Conservation (phyloP, 1,140 invertebrate species). For the Musca domestica region DNA sequence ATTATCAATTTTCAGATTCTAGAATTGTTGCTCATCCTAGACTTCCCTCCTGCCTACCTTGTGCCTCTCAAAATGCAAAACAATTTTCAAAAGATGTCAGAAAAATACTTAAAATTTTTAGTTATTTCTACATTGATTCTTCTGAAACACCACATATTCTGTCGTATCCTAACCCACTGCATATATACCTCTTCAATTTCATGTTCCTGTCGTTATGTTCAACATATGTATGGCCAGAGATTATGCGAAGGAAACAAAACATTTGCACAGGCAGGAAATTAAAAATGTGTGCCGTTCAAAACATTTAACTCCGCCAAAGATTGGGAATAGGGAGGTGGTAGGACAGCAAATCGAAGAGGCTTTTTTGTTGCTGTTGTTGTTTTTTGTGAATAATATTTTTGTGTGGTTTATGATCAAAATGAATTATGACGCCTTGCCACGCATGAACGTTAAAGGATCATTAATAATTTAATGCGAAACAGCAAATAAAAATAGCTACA, state of each 20-base stretch:
- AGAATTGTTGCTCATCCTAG: no score
- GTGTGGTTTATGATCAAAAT: constrained; percentile 19
- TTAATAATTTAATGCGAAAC: constrained; percentile 17
- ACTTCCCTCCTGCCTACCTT: no score
- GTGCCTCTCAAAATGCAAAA: no score
- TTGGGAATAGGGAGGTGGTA: neutral
- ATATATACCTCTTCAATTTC: no score
- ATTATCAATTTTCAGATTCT: no score
- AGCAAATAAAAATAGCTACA: neutral
- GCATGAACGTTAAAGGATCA: constrained; percentile 20
- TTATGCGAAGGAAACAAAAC: neutral
- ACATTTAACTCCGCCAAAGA: neutral
- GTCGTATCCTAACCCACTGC: no score
- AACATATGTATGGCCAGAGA: no score
- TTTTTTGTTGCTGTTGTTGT: neutral
- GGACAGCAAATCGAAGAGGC: neutral
- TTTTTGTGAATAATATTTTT: neutral
- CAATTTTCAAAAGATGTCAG: no score
- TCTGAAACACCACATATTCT: no score
- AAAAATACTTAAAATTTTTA: no score
- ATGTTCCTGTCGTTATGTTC: no score
- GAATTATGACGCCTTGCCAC: constrained; percentile 20
- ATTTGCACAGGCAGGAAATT: constrained; percentile 3
- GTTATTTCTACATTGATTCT: no score
- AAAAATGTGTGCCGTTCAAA: neutral